phyloP scores from a whole-genome alignment of 92 coral and sea anemone genomes.

The Palythoa heliodiscus region DNA sequence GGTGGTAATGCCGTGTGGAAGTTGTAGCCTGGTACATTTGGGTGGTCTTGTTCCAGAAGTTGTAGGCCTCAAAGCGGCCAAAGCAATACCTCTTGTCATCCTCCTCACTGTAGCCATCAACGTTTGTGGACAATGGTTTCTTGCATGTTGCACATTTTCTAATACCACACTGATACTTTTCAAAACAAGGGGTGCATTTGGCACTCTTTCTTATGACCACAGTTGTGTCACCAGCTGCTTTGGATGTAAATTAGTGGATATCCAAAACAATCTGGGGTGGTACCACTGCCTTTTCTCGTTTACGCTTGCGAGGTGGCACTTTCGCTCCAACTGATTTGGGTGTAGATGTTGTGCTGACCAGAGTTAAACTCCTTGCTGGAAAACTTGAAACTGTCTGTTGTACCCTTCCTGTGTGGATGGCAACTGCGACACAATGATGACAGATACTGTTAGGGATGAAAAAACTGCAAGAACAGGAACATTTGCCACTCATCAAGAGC shows the following conservation, averaged over 20 bases:
- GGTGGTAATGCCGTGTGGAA: constrained; percentile 47
- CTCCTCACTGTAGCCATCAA: constrained; percentile 37
- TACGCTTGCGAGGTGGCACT: constrained; percentile 54
- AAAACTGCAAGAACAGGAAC: constrained; percentile 55
- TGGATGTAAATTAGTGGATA: background rate
- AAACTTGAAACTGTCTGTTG: constrained; percentile 43
- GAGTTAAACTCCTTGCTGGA: constrained; percentile 48
- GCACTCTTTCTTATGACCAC: constrained; percentile 47
- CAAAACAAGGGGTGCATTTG: constrained; percentile 50
- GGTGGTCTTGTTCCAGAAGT: constrained; percentile 49
- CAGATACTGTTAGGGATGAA: constrained; percentile 48
- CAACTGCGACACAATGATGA: constrained; percentile 55
- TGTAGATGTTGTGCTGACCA: constrained; percentile 51
- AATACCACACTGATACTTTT: constrained; percentile 29
- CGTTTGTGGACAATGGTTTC: constrained; percentile 26
- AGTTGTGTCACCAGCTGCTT: constrained; percentile 48
- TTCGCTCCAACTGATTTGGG: constrained; percentile 59
- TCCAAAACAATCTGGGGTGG: constrained; percentile 38
- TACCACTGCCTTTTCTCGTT: constrained; percentile 35
- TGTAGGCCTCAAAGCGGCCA: constrained; percentile 47
- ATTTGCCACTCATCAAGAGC: constrained; percentile 57
- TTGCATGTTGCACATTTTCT: constrained; percentile 41
- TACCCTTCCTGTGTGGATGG: constrained; percentile 42
- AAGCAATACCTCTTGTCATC: constrained; percentile 43
- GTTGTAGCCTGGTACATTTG: constrained; percentile 30